Evolutionary conservation across 2,797 vertebrate genomes (phyloP), one percentile per base, ranked within the genome.

Genomic region (Phrynocephalus forsythii): DNA sequence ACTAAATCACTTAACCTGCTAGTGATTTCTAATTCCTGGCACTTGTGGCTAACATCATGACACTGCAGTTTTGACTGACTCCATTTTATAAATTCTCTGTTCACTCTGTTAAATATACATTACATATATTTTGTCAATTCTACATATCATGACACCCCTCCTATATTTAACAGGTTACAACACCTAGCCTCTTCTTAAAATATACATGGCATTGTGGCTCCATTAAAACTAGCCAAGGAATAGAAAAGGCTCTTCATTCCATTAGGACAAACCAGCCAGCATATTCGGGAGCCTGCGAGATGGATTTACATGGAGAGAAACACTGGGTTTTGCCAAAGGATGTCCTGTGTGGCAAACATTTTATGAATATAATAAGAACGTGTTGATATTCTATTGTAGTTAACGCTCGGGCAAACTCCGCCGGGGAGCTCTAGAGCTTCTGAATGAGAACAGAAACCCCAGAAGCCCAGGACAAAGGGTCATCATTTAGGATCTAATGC

Each of bases 401-500:
- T 50, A 91, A 83, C 1, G 63, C 9, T 82, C 15, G 90, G 72
- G 9, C 1, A 90, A 92, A 91, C 26, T 90, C 67, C 83, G 30
- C 3, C 72, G 67, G 6, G 85, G 0, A 28, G 78, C 84, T 56
- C 84, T 52, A 82, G 22, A 63, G 69, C 56, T 79, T 84, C 89
- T 24, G 2, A 91, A 88, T 68, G 73, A 50, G 84, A 90, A 82
- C 24, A 2, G 75, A 89, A 50, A 11, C 73, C 9, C 28, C 3
- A 5, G 22, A 13, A 83, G 30, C 71, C 6, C 33, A 82, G 60
- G 83, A 79, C 24, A 79, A 91, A 92, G 87, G 52, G 38, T 90
- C 80, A 79, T 28, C 7, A 38, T 44, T 16, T 90, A 52, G 82
- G 44, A 84, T 91, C 79, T 38, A 78, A 8, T 84, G 86, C 77